These are phyloP conservation scores for Pararge aegeria DNA, from an alignment of 1,140 invertebrate genomes.

Conservation along the genomic window DNA sequence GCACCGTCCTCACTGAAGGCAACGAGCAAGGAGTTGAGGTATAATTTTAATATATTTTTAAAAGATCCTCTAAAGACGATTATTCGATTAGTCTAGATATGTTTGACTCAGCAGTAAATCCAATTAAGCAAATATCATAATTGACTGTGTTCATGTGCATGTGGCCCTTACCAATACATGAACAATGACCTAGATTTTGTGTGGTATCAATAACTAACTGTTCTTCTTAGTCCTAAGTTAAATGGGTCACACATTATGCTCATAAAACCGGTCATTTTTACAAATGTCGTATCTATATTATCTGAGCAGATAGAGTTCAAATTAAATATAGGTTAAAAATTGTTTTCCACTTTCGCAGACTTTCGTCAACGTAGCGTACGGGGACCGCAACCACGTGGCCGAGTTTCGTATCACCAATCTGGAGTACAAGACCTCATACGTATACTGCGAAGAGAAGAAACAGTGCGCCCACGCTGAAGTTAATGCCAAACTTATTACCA, in stretches of 20 bases:
- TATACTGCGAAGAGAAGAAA: slow-evolving; percentile 88
- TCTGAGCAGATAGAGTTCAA: no score
- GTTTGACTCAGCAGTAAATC: not conserved
- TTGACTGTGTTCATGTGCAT: no score
- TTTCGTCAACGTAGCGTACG: slow-evolving; percentile 77
- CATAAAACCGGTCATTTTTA: no score
- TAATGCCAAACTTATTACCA: slow-evolving; percentile 80
- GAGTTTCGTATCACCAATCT: slow-evolving; percentile 86
- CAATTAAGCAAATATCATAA: no score
- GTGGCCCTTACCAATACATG: no score
- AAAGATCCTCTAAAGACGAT: not conserved
- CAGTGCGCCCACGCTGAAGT: slow-evolving; percentile 87
- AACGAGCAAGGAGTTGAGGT: slow-evolving; percentile 83
- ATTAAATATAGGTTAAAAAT: no score
- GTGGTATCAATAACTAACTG: no score
- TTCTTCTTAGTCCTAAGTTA: no score
- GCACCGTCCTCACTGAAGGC: slow-evolving; percentile 80
- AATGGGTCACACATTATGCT: no score
- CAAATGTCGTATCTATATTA: no score
- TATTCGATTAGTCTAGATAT: not conserved
- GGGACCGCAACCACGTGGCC: slow-evolving; percentile 80
- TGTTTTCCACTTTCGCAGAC: slow-evolving; percentile 44
- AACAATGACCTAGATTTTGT: no score
- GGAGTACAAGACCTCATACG: slow-evolving; percentile 84
- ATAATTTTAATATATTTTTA: slow-evolving; percentile 14